A percentile compares a stretch with the other conserved stretches of the same genome.
These are phyloP conservation scores for Cavia porcellus DNA, from an alignment of 2,113 vertebrate genomes.

Conservation along the genomic window DNA sequence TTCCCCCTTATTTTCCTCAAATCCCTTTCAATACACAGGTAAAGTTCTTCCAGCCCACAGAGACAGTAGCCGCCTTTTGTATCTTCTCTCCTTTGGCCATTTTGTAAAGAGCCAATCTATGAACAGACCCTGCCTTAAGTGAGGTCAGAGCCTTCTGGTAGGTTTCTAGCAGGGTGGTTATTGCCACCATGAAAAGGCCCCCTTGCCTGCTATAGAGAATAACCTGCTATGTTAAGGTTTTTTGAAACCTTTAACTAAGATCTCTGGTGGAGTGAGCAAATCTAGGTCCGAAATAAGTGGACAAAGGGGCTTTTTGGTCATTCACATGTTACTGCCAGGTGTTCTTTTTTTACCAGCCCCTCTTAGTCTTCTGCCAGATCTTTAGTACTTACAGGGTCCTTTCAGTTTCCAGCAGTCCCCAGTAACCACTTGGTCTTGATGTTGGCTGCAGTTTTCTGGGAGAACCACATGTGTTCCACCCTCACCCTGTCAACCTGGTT, in stretches of 20 bases:
- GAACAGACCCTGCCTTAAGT: not conserved
- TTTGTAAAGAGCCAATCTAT: not conserved
- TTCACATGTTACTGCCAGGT: not conserved
- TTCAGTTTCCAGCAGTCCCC: not conserved
- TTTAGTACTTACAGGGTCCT: not conserved
- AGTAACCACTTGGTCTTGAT: not conserved
- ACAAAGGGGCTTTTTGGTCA: not conserved
- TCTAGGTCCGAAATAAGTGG: not conserved
- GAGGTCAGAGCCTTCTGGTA: not conserved
- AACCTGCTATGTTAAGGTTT: not conserved
- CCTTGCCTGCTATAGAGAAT: not conserved
- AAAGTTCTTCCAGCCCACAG: conserved; percentile 32
- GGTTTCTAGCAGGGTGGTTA: not conserved
- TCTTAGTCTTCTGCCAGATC: not conserved
- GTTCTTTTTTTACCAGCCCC: conserved; percentile 18
- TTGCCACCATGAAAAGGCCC: not conserved
- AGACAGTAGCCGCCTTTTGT: not conserved
- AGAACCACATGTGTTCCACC: not conserved
- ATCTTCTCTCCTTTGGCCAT: conserved; percentile 34
- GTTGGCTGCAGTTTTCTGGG: not conserved
- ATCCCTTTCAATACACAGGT: not conserved
- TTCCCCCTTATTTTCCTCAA: not conserved
- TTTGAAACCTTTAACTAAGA: conserved; percentile 53
- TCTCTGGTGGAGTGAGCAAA: not conserved
- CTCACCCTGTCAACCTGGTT: not conserved